Percentiles rank a stretch among this genome's conserved stretches.
These are phyloP conservation scores for Caenorhabditis becei DNA, from an alignment of 2,888 invertebrate genomes.

Conservation along the genomic window DNA sequence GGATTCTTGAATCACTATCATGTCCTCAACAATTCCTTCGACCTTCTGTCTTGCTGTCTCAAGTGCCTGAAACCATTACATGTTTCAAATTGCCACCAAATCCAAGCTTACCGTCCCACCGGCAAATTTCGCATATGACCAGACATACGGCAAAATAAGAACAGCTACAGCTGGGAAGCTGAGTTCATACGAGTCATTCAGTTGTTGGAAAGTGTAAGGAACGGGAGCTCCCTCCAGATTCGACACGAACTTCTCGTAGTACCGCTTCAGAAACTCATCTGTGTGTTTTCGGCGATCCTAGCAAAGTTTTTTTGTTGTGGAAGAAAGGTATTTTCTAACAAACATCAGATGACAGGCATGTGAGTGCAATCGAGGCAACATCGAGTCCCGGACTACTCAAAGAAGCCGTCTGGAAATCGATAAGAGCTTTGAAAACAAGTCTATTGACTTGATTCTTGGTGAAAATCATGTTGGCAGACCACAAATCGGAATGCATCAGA, in stretches of 20 bases:
- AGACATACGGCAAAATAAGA: neutral
- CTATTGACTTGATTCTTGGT: neutral
- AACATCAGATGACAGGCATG: neutral
- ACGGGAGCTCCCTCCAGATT: neutral
- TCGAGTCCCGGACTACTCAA: neutral
- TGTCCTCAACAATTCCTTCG: neutral
- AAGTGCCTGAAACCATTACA: neutral
- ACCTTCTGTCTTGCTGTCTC: neutral
- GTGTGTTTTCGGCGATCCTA: neutral
- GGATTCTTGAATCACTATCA: neutral
- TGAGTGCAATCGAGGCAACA: neutral
- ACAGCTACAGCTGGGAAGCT: neutral
- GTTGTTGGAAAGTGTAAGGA: neutral
- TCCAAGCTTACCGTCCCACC: neutral
- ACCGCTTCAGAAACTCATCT: neutral
- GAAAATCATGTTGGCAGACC: conserved; percentile 5
- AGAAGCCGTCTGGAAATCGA: conserved; percentile 8
- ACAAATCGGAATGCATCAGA: conserved; percentile 7
- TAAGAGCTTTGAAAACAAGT: conserved; percentile 1
- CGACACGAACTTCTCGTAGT: neutral
- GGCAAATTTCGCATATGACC: neutral
- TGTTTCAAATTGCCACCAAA: neutral
- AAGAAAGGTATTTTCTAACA: neutral
- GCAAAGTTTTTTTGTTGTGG: neutral
- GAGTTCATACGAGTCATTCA: neutral